Conservation (phyloP, 2,797 vertebrate species). For the Cirrhinus molitorella region DNA sequence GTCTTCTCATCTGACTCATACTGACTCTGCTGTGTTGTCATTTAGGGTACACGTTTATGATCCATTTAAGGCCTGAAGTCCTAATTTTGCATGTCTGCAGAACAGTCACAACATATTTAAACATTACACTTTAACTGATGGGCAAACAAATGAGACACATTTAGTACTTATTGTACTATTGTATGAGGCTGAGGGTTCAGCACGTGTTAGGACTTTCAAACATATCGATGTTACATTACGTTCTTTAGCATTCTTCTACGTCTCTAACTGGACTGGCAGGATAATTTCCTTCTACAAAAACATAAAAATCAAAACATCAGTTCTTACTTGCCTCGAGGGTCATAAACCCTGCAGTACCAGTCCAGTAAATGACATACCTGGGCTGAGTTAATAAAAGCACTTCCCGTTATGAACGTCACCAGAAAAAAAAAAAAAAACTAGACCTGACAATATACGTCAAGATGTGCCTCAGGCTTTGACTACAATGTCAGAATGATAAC, state of each 20-base stretch:
- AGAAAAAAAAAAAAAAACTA: slow-evolving; percentile 12
- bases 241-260: slow-evolving; percentile 31
- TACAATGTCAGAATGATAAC: slow-evolving; percentile 14
- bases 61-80: slow-evolving; percentile 14
- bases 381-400: slow-evolving; percentile 41
- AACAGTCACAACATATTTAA: background rate
- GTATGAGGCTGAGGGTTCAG: background rate
- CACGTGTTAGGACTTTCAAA: background rate
- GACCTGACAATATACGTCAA: slow-evolving; percentile 12
- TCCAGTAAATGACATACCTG: slow-evolving; percentile 41
- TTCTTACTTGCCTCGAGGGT: slow-evolving; percentile 39
- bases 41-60: background rate
- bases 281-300: slow-evolving; percentile 33
- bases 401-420: background rate
- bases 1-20: slow-evolving; percentile 26
- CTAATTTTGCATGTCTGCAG: slow-evolving; percentile 45
- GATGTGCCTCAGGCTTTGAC: slow-evolving; percentile 12
- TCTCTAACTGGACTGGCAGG: slow-evolving; percentile 42
- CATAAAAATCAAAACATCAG: slow-evolving; percentile 42
- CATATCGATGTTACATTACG: background rate
- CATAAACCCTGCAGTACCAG: slow-evolving; percentile 22
- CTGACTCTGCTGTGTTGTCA: slow-evolving; percentile 1
- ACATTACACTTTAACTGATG: background rate
- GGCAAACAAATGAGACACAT: slow-evolving; percentile 12
- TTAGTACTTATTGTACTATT: background rate